Percentiles rank a stretch among this genome's conserved stretches.
These are phyloP conservation scores for Menidia beryllina DNA, from an alignment of 2,113 vertebrate genomes.

Conservation along the genomic window DNA sequence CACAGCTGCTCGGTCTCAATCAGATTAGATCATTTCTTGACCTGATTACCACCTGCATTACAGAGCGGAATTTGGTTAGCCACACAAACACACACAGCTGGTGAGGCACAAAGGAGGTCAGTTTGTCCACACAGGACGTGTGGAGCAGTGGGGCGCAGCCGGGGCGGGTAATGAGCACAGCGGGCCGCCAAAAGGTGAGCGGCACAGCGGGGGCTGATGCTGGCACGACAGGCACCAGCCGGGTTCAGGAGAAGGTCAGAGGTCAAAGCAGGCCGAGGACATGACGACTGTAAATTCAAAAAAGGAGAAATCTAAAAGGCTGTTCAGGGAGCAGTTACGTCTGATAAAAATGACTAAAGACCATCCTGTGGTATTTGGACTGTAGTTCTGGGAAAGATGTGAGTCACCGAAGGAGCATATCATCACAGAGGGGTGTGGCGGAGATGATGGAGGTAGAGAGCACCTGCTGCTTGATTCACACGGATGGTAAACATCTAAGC, in stretches of 20 bases:
- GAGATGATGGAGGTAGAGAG: too few relatives aligned
- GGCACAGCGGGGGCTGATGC: conserved; percentile 17
- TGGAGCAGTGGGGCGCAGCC: conserved; percentile 13
- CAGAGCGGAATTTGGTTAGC: background rate
- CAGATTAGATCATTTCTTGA: conserved; percentile 38
- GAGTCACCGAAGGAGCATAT: background rate
- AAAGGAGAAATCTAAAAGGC: background rate
- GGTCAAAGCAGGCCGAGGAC: background rate
- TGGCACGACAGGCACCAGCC: conserved; percentile 1
- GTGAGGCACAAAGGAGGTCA: conserved; percentile 1
- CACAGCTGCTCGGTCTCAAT: conserved; percentile 6
- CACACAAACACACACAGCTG: conserved; percentile 10
- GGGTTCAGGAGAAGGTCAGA: background rate
- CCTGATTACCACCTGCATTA: conserved; percentile 35
- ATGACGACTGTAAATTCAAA: background rate
- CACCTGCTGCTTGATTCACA: too few relatives aligned
- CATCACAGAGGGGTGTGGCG: too few relatives aligned
- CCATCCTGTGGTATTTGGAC: background rate
- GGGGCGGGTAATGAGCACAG: conserved; percentile 48
- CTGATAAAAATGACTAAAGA: background rate
- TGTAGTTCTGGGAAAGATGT: background rate
- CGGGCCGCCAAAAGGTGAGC: conserved; percentile 41
- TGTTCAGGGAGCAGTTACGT: background rate
- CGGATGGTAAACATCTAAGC: too few relatives aligned
- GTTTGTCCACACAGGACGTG: conserved; percentile 30